phyloP scores from a whole-genome alignment of 2,113 vertebrate species.

The Anhinga anhinga region DNA sequence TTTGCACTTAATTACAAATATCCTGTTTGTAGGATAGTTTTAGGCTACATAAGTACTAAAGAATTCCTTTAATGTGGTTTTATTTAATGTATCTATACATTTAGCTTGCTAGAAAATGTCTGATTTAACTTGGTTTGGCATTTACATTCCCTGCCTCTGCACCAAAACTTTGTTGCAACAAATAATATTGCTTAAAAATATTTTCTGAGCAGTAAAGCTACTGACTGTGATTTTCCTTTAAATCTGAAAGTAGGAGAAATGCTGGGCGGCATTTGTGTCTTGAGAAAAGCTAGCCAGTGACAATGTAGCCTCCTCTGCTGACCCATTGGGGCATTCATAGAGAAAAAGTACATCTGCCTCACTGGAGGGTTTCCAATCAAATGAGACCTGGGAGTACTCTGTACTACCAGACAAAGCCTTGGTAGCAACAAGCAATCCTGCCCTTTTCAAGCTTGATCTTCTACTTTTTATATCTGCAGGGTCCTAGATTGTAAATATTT shows the following conservation, averaged over 20 bases:
- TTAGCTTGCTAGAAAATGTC: not conserved
- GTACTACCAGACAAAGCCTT: not conserved
- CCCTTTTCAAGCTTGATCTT: not conserved
- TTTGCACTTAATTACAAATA: not conserved
- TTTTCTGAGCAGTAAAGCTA: slow-evolving; percentile 20
- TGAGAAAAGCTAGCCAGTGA: not conserved
- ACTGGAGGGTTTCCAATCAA: not conserved
- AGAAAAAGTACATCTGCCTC: not conserved
- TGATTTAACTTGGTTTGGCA: not conserved
- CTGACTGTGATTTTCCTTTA: not conserved
- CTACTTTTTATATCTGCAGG: not conserved
- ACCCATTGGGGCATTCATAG: not conserved
- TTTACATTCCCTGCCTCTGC: not conserved
- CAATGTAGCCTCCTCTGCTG: not conserved
- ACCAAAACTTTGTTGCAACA: not conserved
- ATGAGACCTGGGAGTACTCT: not conserved
- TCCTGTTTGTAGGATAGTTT: not conserved
- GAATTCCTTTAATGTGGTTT: not conserved
- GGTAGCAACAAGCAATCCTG: not conserved
- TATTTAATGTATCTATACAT: not conserved
- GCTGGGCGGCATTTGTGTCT: not conserved
- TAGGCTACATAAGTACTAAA: not conserved
- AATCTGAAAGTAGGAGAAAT: not conserved
- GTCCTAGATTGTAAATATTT: not conserved
- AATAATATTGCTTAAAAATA: not conserved